These are phyloP conservation scores for Nesospiza acunhae DNA, from an alignment of 2,113 vertebrate species.

Conservation along the genomic window DNA sequence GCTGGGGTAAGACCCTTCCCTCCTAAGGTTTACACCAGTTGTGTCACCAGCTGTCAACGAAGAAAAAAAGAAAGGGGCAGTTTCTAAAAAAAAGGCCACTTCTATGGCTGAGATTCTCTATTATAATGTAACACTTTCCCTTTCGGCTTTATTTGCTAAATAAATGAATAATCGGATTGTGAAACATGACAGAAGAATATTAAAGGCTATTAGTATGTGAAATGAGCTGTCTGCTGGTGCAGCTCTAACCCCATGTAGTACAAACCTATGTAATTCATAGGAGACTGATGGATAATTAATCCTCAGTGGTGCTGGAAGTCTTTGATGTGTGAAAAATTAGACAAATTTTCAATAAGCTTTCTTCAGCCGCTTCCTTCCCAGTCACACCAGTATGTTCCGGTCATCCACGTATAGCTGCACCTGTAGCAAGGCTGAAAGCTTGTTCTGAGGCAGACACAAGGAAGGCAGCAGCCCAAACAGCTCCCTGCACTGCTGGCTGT, in stretches of 20 bases:
- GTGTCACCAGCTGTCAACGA: neutral
- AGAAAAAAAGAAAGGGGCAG: neutral
- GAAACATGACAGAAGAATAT: constrained; percentile 10
- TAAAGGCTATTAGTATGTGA: constrained; percentile 8
- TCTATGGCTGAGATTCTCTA: neutral
- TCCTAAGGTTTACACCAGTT: neutral
- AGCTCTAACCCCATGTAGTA: neutral
- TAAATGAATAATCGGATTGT: neutral
- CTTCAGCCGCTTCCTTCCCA: neutral
- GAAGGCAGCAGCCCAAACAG: neutral
- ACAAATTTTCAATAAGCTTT: neutral
- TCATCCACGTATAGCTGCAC: accelerated
- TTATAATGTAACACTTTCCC: neutral
- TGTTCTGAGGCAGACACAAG: neutral
- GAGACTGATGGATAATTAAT: neutral
- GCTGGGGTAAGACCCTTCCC: neutral
- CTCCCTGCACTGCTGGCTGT: neutral
- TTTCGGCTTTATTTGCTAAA: constrained; percentile 10
- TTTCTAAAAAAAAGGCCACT: neutral
- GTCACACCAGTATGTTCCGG: neutral
- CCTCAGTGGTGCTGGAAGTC: accelerated
- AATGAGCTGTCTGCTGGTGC: constrained; percentile 13
- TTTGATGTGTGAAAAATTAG: neutral
- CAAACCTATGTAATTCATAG: neutral
- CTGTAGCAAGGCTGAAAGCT: neutral